A percentile compares a stretch with the other conserved stretches of the same genome.
Conservation (phyloP, 2,113 vertebrate genomes). For the Phaethornis superciliosus region DNA sequence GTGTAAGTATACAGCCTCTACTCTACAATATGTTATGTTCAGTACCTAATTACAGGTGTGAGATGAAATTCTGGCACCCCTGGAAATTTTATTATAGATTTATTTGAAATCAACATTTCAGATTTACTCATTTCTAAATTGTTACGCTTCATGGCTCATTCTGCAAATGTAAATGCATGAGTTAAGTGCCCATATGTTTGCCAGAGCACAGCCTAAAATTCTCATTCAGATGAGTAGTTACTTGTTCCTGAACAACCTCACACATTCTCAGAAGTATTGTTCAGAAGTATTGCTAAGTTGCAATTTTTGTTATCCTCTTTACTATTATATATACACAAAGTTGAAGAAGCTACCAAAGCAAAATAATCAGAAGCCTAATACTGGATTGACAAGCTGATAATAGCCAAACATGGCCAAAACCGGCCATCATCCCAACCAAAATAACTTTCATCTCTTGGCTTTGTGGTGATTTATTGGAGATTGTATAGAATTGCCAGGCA, state of each 20-base stretch:
- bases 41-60: neutral
- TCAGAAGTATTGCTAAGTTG: neutral
- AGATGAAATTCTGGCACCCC: neutral
- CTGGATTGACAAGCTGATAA: neutral
- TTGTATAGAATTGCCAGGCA: neutral
- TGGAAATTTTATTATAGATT: conserved; percentile 6
- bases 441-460: neutral
- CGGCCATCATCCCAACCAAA: neutral
- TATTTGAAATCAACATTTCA: conserved; percentile 33
- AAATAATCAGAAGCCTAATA: neutral
- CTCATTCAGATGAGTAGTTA: conserved; percentile 4
- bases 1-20: neutral
- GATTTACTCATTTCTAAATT: conserved; percentile 22
- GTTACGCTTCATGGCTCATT: conserved; percentile 5
- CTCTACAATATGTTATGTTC: neutral
- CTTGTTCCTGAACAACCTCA: conserved; percentile 3
- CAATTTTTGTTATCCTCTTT: neutral
- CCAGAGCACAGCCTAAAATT: neutral
- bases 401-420: neutral
- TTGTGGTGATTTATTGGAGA: neutral
- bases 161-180: conserved; percentile 36
- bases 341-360: neutral
- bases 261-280: neutral
- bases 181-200: conserved; percentile 11
- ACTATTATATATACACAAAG: neutral